Base-by-base conservation (phyloP, 2,888 invertebrate genomes). In the Pachliopta kotzebuea region DNA sequence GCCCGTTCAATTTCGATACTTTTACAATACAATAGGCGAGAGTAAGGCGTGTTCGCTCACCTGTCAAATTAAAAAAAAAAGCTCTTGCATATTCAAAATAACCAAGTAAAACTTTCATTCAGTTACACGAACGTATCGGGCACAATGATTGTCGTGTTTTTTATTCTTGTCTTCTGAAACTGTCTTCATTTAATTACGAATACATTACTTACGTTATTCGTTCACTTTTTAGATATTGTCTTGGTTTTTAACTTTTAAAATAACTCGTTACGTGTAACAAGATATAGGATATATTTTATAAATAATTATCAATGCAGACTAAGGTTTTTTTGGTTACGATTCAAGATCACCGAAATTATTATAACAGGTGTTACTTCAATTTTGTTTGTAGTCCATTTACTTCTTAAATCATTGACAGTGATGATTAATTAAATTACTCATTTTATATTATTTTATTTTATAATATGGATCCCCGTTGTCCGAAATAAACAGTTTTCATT, bases 1-100 rank as follows among this genome's bases (percentile, higher is more conserved):
- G 81, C 78, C 77, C 83, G 85, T 89, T 86, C 90, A 89, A 90
- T 90, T 90, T 86, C 88, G 88, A 90, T 90, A 90, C 90, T 89
- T 87, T 89, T 78, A 82, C 86, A 84, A 88, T 82, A 90, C 90
- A 90, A 90, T 90, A 83, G 90, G 78, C 75, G 79, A 74, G 80
- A 84, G 86, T 81, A 88, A 90, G 90, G 89, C 88, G 89, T 86
- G 90, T 72, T 85, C 91, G 76, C 74, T 90, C 88, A 89, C 86
- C 88, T 90, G 87, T 86, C 86, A 90, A 90, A 91, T 91, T 89
- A 90, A 90, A 90, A 81, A 45, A 45, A 75, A 79, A 90, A 88
- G 85, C 85, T 84, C 86, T 84, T 83, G 83, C 84, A 86, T 83
- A 84, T 88, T 84, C 85, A 85, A 86, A 74, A 76, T 75, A 75